Conservation (phyloP, 2,888 invertebrate genomes). For the Argyra leucocephala region DNA sequence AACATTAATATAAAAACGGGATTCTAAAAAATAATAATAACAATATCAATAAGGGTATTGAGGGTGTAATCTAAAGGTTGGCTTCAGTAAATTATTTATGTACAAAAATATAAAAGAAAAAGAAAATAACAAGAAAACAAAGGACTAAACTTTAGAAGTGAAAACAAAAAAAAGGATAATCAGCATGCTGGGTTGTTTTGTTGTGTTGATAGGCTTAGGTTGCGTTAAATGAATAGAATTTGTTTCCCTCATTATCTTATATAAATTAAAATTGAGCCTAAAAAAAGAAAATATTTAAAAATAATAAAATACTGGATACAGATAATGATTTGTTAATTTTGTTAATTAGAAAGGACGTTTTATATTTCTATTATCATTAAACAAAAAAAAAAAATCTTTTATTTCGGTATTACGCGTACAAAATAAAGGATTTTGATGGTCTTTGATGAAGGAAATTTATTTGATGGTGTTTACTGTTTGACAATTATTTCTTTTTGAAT, state of each 20-base stretch:
- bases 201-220: background rate
- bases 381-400: background rate
- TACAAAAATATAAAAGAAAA: background rate
- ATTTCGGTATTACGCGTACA: too few species aligned
- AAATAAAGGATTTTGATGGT: too few species aligned
- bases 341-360: background rate
- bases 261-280: too few species aligned
- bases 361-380: too few species aligned
- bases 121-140: background rate
- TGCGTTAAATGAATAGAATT: background rate
- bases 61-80: background rate
- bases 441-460: too few species aligned
- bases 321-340: constrained; percentile 1
- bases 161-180: background rate
- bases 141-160: too few species aligned
- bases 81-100: background rate
- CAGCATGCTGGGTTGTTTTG: background rate
- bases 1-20: background rate
- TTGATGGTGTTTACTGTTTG: too few species aligned
- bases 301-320: background rate
- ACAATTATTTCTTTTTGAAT: too few species aligned
- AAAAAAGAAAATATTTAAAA: too few species aligned
- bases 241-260: too few species aligned
- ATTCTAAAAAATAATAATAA: background rate
- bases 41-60: background rate